These are phyloP conservation scores for Hypothenemus hampei DNA, from an alignment of 1,140 invertebrate species.

Conservation along the genomic window DNA sequence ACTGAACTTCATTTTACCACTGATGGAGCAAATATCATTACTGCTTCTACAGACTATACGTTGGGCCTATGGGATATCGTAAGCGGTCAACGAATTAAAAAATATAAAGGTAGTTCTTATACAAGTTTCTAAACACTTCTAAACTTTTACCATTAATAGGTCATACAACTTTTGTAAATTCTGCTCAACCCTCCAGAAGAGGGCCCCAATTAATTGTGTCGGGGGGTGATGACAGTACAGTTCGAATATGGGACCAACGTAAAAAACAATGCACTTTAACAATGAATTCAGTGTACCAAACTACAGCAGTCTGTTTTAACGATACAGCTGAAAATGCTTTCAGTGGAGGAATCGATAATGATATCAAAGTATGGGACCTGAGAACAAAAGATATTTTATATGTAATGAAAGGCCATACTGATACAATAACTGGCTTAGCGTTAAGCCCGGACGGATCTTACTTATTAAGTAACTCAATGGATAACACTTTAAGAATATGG, in stretches of 20 bases:
- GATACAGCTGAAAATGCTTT: conserved; percentile 91
- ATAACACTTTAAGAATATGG: conserved; percentile 84
- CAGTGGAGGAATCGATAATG: conserved; percentile 94
- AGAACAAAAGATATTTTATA: conserved; percentile 86
- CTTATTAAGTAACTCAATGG: conserved; percentile 95
- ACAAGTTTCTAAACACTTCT: background rate
- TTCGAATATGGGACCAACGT: conserved; percentile 86
- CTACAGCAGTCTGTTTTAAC: conserved; percentile 91
- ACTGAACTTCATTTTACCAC: conserved; percentile 95
- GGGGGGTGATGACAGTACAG: conserved; percentile 91
- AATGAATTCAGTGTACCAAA: conserved; percentile 78
- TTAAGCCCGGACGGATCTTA: conserved; percentile 94
- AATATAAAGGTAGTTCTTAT: conserved; percentile 77
- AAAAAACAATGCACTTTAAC: conserved; percentile 73
- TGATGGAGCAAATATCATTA: conserved; percentile 86
- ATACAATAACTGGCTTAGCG: conserved; percentile 90
- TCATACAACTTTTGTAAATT: conserved; percentile 86
- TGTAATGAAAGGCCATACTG: conserved; percentile 80
- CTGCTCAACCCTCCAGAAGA: conserved; percentile 72
- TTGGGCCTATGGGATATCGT: conserved; percentile 93
- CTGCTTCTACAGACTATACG: conserved; percentile 92
- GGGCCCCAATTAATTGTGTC: conserved; percentile 87
- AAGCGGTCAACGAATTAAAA: conserved; percentile 81
- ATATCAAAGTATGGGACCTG: conserved; percentile 95
- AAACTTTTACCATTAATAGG: conserved; percentile 9